A percentile compares a stretch with the other conserved stretches of the same genome.
These are phyloP conservation scores for Cynaeus angustus DNA, from an alignment of 2,888 invertebrate species.

Conservation along the genomic window DNA sequence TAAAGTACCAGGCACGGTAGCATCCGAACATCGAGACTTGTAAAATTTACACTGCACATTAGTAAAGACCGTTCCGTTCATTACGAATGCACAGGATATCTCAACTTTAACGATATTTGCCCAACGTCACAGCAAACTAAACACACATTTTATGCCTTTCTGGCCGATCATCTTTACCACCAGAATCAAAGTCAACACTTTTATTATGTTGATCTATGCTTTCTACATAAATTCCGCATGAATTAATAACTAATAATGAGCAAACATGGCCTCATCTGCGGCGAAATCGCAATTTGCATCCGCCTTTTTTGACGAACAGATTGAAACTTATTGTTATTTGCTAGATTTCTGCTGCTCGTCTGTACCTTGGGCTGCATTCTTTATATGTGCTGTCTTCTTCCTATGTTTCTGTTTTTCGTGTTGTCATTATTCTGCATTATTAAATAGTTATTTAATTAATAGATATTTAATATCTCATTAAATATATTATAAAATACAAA, in stretches of 20 bases:
- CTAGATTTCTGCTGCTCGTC: too few species aligned
- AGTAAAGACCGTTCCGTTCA: conserved; percentile 53
- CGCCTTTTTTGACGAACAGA: background rate
- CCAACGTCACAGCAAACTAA: conserved; percentile 44
- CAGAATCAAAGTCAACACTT: conserved; percentile 44
- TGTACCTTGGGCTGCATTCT: too few species aligned
- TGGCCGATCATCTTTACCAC: conserved; percentile 26
- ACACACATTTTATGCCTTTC: conserved; percentile 46
- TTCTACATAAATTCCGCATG: conserved; percentile 36
- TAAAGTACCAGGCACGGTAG: conserved; percentile 57
- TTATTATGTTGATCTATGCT: conserved; percentile 35
- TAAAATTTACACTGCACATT: conserved; percentile 60
- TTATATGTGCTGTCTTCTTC: too few species aligned
- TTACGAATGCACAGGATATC: conserved; percentile 60
- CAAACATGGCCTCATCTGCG: conserved; percentile 36
- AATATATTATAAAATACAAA: too few species aligned
- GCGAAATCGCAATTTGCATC: conserved; percentile 7
- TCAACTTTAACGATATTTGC: conserved; percentile 58
- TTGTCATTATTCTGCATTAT: too few species aligned
- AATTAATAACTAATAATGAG: conserved; percentile 47
- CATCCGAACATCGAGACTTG: conserved; percentile 48
- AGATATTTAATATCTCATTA: too few species aligned
- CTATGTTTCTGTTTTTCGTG: too few species aligned
- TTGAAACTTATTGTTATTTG: too few species aligned
- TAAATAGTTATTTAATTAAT: too few species aligned